phyloP scores from a whole-genome alignment of 1,140 invertebrate genomes.

The Magallana angulata region DNA sequence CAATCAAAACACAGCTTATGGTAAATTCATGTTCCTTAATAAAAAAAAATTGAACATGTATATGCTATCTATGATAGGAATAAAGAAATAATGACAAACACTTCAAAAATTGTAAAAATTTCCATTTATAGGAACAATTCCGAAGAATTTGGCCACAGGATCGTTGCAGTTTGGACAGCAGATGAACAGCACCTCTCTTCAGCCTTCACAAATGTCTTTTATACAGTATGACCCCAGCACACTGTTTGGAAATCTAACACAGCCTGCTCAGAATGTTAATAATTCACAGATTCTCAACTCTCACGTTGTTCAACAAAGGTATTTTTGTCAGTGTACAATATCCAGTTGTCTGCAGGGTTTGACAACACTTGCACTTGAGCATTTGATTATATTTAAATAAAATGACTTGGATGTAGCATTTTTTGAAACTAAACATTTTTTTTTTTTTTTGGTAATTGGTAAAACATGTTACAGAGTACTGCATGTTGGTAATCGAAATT shows the following conservation, averaged over 20 bases:
- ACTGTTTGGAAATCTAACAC: slow-evolving; percentile 68
- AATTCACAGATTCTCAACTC: slow-evolving; percentile 82
- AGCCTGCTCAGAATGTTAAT: slow-evolving; percentile 72
- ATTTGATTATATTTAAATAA: too few species aligned
- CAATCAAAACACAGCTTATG: slow-evolving; percentile 73
- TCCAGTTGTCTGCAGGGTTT: too few species aligned
- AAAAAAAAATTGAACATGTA: background rate
- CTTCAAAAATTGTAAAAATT: background rate
- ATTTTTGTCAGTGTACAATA: background rate
- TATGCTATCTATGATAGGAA: too few species aligned
- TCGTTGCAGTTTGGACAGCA: slow-evolving; percentile 87
- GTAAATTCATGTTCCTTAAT: slow-evolving; percentile 53
- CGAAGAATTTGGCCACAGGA: slow-evolving; percentile 64
- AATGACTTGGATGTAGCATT: too few species aligned
- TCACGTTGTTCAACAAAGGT: slow-evolving; percentile 82
- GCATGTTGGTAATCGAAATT: too few species aligned
- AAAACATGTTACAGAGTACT: too few species aligned
- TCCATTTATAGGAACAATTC: slow-evolving; percentile 53
- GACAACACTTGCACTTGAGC: too few species aligned
- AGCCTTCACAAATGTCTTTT: slow-evolving; percentile 73
- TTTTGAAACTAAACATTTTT: too few species aligned
- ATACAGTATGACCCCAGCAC: slow-evolving; percentile 73
- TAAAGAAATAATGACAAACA: too few species aligned
- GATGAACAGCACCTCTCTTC: slow-evolving; percentile 76
- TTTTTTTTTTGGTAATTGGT: too few species aligned